Evolutionary conservation across 2,797 vertebrate genomes (phyloP), one percentile per base, ranked within the genome.

Genomic region (Taenioides sp.): DNA sequence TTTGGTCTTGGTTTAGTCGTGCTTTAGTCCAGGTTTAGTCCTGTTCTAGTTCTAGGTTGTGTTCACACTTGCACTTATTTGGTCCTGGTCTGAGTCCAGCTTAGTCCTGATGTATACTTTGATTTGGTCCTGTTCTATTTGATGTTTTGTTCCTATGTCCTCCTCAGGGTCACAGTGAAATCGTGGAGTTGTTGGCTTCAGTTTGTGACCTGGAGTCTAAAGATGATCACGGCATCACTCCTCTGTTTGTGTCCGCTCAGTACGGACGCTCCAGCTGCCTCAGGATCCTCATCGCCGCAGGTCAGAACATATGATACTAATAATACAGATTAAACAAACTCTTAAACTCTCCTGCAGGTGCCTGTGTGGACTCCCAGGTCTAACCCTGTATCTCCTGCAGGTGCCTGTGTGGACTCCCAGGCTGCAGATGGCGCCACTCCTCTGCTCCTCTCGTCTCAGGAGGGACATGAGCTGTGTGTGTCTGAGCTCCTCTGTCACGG

Each of bases 371-470:
- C 89, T 91, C 91, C 71, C 96, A 0, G 40, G 40, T 43, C 40
- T 43, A 16, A 43, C 12, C 40, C 40, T 2, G 4, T 16, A 5
- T 3, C 40, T 47, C 43, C 16, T 37, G 68, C 28, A 99, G 98
- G 97, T 60, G 96, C 96, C 10, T 88, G 93, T 0, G 87, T 97
- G 70, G 97, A 96, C 89, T 91, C 91, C 71, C 96, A 96, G 83
- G 96, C 96, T 5, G 92, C 89, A 7, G 97, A 99, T 86, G 90
- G 92, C 84, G 97, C 97, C 69, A 96, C 96, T 0, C 96, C 98
- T 0, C 91, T 99, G 75, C 90, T 98, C 71, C 97, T 99, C 7
- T 95, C 97, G n/a, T 92, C 96, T 1, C 98, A 99, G 84, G 96
- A 98, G 83, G 97, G 97, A 22, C 96, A 98, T 49, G n/a, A 71